phyloP scores from a whole-genome alignment of 2,888 invertebrate species.

The Orchesella flavescens region DNA sequence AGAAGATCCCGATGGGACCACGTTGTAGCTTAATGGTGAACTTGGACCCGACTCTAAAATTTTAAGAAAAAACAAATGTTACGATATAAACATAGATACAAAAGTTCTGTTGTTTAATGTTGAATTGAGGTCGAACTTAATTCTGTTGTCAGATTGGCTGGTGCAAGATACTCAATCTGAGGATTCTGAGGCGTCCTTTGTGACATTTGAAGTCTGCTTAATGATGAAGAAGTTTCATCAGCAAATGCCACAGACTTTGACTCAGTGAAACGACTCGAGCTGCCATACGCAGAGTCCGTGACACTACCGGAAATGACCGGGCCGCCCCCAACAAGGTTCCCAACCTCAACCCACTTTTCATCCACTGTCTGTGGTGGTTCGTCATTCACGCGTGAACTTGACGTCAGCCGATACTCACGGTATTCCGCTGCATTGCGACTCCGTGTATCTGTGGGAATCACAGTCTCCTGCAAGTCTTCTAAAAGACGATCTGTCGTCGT shows the following conservation, averaged over 20 bases:
- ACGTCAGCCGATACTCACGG: constrained; percentile 69
- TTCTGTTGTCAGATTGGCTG: constrained; percentile 68
- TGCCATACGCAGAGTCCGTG: constrained; percentile 41
- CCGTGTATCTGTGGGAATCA: constrained; percentile 65
- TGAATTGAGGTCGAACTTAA: too few species aligned
- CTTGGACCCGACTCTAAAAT: constrained; percentile 67
- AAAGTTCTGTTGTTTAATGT: constrained; percentile 5
- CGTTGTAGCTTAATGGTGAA: constrained; percentile 63
- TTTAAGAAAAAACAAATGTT: constrained; percentile 5
- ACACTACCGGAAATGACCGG: constrained; percentile 41
- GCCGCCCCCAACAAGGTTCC: constrained; percentile 63
- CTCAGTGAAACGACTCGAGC: constrained; percentile 45
- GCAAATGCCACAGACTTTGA: constrained; percentile 70
- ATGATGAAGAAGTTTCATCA: constrained; percentile 57
- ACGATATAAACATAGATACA: not conserved
- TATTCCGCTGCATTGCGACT: constrained; percentile 67
- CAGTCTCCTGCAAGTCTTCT: constrained; percentile 71
- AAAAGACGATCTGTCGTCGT: constrained; percentile 66
- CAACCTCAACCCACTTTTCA: constrained; percentile 71
- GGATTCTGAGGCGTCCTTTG: constrained; percentile 47
- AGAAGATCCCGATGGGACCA: constrained; percentile 50
- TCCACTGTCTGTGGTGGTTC: constrained; percentile 67
- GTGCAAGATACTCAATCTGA: constrained; percentile 67
- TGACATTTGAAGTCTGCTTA: not conserved
- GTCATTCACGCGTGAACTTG: constrained; percentile 64